phyloP scores from a whole-genome alignment of 2,888 invertebrate species.

The Yponomeuta sedellus region DNA sequence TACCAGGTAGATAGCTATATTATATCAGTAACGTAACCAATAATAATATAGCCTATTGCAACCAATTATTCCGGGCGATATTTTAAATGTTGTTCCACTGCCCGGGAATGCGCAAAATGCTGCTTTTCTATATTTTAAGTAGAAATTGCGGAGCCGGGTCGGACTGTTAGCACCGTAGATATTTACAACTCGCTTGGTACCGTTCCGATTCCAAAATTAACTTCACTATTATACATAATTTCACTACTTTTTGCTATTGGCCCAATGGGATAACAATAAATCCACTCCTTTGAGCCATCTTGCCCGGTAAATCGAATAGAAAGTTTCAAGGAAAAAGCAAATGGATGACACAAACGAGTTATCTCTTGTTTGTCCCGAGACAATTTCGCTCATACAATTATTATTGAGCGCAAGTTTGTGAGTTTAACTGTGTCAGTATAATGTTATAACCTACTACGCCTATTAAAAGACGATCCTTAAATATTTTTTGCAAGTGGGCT shows the following conservation, averaged over 20 bases:
- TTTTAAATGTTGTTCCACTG: not conserved
- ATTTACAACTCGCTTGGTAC: not conserved
- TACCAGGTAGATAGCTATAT: not conserved
- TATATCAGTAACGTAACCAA: not conserved
- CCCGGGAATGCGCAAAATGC: not conserved
- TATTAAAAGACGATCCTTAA: not conserved
- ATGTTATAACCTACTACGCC: not conserved
- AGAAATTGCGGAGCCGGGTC: not conserved
- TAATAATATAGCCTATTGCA: not conserved
- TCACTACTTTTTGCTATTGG: not conserved
- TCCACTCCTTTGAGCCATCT: not conserved
- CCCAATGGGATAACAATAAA: not conserved
- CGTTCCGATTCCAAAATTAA: not conserved
- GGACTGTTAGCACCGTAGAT: not conserved
- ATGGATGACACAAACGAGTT: slow-evolving; percentile 10
- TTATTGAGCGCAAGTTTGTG: not conserved
- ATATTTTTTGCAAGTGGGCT: not conserved
- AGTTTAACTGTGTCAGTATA: not conserved
- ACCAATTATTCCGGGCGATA: not conserved
- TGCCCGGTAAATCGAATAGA: not conserved
- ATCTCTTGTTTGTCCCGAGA: slow-evolving; percentile 1
- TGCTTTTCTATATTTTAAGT: not conserved
- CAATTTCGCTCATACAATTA: not conserved
- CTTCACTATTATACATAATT: not conserved
- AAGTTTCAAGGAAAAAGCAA: slow-evolving; percentile 13